A percentile compares a stretch with the other conserved stretches of the same genome.
phyloP scores from a whole-genome alignment of 2,113 vertebrate species.

The Spermophilus dauricus region DNA sequence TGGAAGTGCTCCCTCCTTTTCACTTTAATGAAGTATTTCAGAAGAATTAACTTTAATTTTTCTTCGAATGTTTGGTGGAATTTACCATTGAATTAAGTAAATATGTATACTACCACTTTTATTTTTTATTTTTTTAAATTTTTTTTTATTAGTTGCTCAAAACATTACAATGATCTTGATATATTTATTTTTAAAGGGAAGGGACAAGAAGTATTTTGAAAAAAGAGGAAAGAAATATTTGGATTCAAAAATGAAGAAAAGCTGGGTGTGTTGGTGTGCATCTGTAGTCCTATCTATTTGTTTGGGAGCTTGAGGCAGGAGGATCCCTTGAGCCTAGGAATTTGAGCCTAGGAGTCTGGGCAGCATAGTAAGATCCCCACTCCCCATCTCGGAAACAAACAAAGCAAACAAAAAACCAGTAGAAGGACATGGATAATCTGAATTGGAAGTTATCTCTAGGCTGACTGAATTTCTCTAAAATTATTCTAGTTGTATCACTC shows the following conservation, averaged over 20 bases:
- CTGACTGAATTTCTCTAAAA: constrained; percentile 37
- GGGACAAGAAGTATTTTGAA: not conserved
- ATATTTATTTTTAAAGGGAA: constrained; percentile 2
- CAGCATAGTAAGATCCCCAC: not conserved
- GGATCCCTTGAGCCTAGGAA: not conserved
- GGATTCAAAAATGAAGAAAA: not conserved
- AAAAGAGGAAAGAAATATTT: not conserved
- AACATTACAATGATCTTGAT: too few relatives aligned
- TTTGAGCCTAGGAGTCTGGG: not conserved
- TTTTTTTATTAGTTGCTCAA: too few relatives aligned
- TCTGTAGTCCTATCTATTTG: not conserved
- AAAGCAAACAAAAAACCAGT: not conserved
- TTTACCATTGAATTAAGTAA: not conserved
- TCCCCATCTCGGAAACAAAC: not conserved
- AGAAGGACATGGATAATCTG: not conserved
- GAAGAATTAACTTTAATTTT: not conserved
- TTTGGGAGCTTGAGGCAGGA: not conserved
- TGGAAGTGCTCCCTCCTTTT: not conserved
- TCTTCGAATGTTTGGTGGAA: not conserved
- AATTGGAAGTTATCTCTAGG: not conserved
- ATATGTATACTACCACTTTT: not conserved
- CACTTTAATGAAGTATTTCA: not conserved
- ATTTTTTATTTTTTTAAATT: too few relatives aligned
- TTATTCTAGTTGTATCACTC: not conserved
- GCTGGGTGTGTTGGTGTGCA: not conserved